Conservation (phyloP, 2,113 vertebrate genomes). For the Australoheros scitulus region DNA sequence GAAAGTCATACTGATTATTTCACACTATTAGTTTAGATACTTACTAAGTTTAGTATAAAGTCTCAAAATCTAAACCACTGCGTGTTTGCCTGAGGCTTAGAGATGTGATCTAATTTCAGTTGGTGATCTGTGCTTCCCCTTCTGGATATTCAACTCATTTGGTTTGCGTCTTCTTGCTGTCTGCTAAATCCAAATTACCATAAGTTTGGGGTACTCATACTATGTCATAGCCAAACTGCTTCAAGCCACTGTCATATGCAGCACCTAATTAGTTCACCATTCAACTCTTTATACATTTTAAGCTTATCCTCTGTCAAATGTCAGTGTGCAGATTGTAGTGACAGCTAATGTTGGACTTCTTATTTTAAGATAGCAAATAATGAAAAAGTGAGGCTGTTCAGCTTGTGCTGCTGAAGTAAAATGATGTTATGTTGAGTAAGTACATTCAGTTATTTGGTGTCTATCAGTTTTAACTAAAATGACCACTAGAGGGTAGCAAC, state of each 20-base stretch:
- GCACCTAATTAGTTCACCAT: background rate
- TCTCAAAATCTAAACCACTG: background rate
- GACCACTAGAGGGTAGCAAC: slow-evolving; percentile 56
- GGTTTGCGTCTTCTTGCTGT: background rate
- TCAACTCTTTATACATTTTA: background rate
- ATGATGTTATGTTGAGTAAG: background rate
- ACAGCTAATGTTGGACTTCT: background rate
- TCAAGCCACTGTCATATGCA: background rate
- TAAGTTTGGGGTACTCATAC: background rate
- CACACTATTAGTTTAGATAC: background rate
- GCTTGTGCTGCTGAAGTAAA: background rate
- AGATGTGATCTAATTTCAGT: background rate
- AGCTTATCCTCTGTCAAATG: background rate
- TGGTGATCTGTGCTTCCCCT: background rate
- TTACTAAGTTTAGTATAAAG: background rate
- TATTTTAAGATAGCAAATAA: background rate
- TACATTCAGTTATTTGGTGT: background rate
- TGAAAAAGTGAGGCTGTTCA: background rate
- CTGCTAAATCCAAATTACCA: background rate
- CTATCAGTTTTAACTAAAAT: background rate
- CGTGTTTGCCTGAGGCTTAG: background rate
- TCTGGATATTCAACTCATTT: background rate
- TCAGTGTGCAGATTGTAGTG: background rate
- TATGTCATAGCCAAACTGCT: background rate
- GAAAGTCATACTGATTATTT: background rate